These are phyloP conservation scores for Lymantria dispar DNA, from an alignment of 2,888 invertebrate species.

Conservation along the genomic window DNA sequence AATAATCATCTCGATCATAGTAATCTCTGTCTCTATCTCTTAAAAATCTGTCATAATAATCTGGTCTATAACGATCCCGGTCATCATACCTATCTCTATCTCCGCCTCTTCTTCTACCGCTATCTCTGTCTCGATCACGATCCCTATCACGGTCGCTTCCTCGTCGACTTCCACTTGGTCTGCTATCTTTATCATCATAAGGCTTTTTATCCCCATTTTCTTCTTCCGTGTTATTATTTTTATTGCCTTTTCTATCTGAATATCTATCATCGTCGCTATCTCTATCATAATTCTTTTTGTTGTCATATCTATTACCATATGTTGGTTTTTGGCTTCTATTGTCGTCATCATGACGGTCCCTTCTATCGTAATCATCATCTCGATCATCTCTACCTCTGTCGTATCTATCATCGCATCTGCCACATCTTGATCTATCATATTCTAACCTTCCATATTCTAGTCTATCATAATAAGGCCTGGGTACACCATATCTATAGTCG, in stretches of 20 bases:
- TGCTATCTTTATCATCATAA: slow-evolving; percentile 51
- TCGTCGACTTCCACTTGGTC: slow-evolving; percentile 45
- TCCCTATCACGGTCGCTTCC: slow-evolving; percentile 54
- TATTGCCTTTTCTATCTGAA: slow-evolving; percentile 42
- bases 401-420: slow-evolving; percentile 54
- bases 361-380: slow-evolving; percentile 48
- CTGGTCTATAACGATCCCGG: slow-evolving; percentile 68
- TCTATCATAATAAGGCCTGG: slow-evolving; percentile 54
- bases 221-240: slow-evolving; percentile 62
- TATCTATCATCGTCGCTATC: slow-evolving; percentile 51
- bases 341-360: slow-evolving; percentile 39
- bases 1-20: slow-evolving; percentile 53
- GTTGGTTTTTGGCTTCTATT: slow-evolving; percentile 57
- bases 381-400: slow-evolving; percentile 41
- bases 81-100: slow-evolving; percentile 58
- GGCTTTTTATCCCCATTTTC: slow-evolving; percentile 53
- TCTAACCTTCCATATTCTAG: slow-evolving; percentile 39
- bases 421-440: slow-evolving; percentile 57
- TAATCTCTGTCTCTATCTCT: slow-evolving; percentile 62
- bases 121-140: slow-evolving; percentile 53
- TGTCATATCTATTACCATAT: slow-evolving; percentile 61
- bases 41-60: slow-evolving; percentile 69
- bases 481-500: slow-evolving; percentile 56
- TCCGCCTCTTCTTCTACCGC: slow-evolving; percentile 32
- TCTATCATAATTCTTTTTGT: slow-evolving; percentile 42